Base-by-base conservation (phyloP, 2,888 invertebrate genomes). In the Ichneumoninae sp. region DNA sequence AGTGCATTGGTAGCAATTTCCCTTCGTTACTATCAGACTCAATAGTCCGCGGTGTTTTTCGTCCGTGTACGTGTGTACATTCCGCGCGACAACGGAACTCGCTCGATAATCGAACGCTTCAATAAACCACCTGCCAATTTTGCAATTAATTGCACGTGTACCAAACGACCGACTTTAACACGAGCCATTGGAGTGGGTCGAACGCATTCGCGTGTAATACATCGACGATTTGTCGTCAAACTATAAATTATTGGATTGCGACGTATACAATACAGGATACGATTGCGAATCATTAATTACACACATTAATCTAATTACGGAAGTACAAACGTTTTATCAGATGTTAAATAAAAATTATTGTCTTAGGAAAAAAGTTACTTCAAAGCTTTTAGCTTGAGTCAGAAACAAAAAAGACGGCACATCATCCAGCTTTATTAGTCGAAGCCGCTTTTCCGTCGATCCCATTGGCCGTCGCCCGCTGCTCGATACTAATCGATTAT, bases 51-150 rank as follows among this genome's bases (percentile, higher is more conserved):
- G 19, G 26, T 57, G 26, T 57, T 26, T 57, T 26, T 26, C 52
- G 54, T 1, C 30, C 7, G n/a, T 62, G 16, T 62, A 30, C n/a
- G 30, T 16, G n/a, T 57, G 71, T 71, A 22, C 57, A 57, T 10
- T 36, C 33, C 57, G 57, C 54, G 40, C 44, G 19, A 57, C 54
- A 22, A 19, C 26, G 44, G 30, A 16, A 3, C 62, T 1, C 3
- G n/a, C 47, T 50, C 62, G 74, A 62, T 47, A 62, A 60, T 62
- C 47, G 33, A 62, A 26, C 47, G 74, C 47, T 50, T 60, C 47
- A 50, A 10, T 44, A 44, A 57, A 19, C 47, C 47, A 62, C 74
- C 50, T 62, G 74, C 62, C 74, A 74, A 74, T 74, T 62, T 74
- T 47, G 74, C 47, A 33, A 74, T 50, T 74, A 62, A 74, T 74